phyloP scores from a whole-genome alignment of 2,113 vertebrate species.

The Calypte anna region DNA sequence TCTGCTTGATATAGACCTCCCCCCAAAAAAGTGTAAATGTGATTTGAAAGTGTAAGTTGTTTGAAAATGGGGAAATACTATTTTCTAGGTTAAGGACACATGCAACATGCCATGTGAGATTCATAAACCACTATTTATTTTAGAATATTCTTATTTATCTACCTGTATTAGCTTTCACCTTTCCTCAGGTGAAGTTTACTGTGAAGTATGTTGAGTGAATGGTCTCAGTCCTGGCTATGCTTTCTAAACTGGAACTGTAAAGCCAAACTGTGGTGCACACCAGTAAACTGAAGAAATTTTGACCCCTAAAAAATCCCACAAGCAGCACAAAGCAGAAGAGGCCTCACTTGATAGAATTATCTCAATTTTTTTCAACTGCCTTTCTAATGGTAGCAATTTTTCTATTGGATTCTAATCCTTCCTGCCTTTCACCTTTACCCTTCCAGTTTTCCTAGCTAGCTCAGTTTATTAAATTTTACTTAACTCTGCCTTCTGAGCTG shows the following conservation, averaged over 20 bases:
- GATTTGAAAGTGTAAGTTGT: not conserved
- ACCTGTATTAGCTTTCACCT: not conserved
- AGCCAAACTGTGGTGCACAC: not conserved
- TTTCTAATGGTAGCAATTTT: not conserved
- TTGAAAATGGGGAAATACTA: fast-evolving
- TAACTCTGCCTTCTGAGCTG: not conserved
- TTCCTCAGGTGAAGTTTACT: not conserved
- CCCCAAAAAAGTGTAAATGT: not conserved
- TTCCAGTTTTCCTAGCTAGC: not conserved
- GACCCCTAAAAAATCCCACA: not conserved
- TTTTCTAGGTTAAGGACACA: not conserved
- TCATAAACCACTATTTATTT: not conserved
- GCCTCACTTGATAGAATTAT: not conserved
- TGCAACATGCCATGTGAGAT: not conserved
- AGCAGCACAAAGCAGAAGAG: not conserved
- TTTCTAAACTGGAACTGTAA: not conserved
- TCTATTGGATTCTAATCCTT: not conserved
- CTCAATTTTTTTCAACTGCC: not conserved
- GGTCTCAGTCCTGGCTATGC: not conserved
- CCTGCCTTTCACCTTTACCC: not conserved
- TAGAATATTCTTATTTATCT: not conserved
- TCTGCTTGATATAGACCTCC: not conserved
- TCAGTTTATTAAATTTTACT: constrained; percentile 40
- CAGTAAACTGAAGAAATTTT: not conserved
- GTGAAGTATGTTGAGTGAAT: not conserved